These are phyloP conservation scores for Puntigrus tetrazona DNA, from an alignment of 2,113 vertebrate genomes.

Conservation along the genomic window DNA sequence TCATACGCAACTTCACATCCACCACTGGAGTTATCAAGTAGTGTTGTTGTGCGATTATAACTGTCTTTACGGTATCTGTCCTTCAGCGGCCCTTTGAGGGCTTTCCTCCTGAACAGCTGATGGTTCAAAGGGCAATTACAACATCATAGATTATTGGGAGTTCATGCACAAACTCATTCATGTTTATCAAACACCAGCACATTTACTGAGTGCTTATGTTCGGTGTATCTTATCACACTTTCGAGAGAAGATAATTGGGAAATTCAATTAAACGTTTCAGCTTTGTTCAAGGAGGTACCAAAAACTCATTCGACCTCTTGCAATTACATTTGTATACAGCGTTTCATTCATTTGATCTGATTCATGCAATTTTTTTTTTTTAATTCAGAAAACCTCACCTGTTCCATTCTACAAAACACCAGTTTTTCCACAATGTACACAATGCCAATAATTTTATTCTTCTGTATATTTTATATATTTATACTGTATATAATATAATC, in stretches of 20 bases:
- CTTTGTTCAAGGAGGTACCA: not conserved
- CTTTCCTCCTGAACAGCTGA: slow-evolving; percentile 50
- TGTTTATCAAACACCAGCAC: not conserved
- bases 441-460: not conserved
- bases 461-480: too few relatives aligned
- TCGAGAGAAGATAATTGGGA: slow-evolving; percentile 6
- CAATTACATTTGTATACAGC: not conserved
- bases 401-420: not conserved
- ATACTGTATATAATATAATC: too few relatives aligned
- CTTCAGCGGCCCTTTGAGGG: not conserved
- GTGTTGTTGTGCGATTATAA: not conserved
- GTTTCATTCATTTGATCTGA: not conserved
- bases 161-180: slow-evolving; percentile 16
- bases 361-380: not conserved
- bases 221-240: slow-evolving; percentile 41
- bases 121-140: slow-evolving; percentile 54
- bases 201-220: slow-evolving; percentile 27
- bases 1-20: not conserved
- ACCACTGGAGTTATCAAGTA: not conserved
- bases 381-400: not conserved
- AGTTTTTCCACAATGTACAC: not conserved
- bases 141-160: slow-evolving; percentile 40
- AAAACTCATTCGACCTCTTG: not conserved
- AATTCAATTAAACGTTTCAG: not conserved
- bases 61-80: not conserved